These are phyloP conservation scores for Acipenser transmontanus DNA, from an alignment of 2,797 vertebrate species.

Conservation along the genomic window DNA sequence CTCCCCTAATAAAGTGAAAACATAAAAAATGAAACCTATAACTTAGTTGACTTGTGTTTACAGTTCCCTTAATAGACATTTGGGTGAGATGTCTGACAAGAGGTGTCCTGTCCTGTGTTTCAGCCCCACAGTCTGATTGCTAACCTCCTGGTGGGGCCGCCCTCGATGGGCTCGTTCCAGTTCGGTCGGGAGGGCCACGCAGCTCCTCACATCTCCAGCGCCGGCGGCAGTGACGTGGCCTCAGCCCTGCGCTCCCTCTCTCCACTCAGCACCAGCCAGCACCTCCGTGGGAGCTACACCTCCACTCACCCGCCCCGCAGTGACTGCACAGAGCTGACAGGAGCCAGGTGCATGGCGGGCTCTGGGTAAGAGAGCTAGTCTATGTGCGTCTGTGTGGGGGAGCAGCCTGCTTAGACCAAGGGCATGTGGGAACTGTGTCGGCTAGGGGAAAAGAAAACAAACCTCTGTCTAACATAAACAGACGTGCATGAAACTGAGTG, in stretches of 20 bases:
- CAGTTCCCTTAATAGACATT: no score
- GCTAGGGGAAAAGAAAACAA: no score
- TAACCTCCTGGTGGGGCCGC: constrained; percentile 78
- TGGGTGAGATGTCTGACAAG: no score
- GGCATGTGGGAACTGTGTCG: no score
- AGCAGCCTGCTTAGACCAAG: neutral
- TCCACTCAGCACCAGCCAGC: constrained; percentile 73
- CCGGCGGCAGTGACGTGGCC: constrained; percentile 62
- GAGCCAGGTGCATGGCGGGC: constrained; percentile 65
- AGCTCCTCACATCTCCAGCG: constrained; percentile 62
- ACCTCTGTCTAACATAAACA: no score
- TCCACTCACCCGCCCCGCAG: constrained; percentile 39
- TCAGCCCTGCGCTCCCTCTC: constrained; percentile 87
- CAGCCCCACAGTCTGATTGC: constrained; percentile 92
- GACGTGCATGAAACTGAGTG: no score
- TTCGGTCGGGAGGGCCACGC: constrained; percentile 68
- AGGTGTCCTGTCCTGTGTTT: constrained; percentile 9
- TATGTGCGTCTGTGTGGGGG: neutral
- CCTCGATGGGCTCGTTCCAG: constrained; percentile 69
- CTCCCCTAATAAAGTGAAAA: no score
- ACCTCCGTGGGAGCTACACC: constrained; percentile 56
- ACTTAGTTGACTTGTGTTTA: no score
- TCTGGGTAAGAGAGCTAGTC: constrained; percentile 68
- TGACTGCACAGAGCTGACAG: constrained; percentile 40
- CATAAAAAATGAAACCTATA: no score